Evolutionary conservation across 1,140 invertebrate species (phyloP).

Genomic region (Caenorhabditis latens): DNA sequence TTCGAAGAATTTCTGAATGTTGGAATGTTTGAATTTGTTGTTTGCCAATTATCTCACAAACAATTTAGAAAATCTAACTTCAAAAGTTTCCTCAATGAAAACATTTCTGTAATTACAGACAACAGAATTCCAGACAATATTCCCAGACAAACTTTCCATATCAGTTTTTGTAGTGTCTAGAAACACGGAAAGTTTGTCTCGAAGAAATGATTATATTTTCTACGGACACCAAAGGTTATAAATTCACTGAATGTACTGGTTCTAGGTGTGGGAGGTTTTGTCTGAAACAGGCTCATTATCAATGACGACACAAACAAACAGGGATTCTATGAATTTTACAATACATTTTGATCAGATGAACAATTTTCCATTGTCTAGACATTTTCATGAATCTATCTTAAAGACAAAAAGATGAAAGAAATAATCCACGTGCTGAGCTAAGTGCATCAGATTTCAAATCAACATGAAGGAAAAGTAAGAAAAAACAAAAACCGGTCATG

Average conservation of each 20-base stretch:
- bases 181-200: not conserved
- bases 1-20: too few relatives aligned
- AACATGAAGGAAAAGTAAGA: not conserved
- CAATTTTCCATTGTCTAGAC: not conserved
- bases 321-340: not conserved
- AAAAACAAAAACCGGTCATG: too few relatives aligned
- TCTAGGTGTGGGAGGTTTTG: not conserved
- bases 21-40: too few relatives aligned
- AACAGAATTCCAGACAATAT: not conserved
- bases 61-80: not conserved
- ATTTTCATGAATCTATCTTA: not conserved
- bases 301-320: not conserved
- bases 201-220: not conserved
- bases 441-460: not conserved
- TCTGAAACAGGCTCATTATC: not conserved
- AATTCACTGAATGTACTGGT: not conserved
- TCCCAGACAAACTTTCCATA: slow-evolving; percentile 19
- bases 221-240: not conserved
- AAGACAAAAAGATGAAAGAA: not conserved
- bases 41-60: not conserved
- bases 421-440: not conserved
- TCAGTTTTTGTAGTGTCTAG: slow-evolving; percentile 2
- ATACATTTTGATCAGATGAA: not conserved
- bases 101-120: not conserved
- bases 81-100: not conserved